phyloP scores from a whole-genome alignment of 1,140 invertebrate species.

The Camponotus floridanus region DNA sequence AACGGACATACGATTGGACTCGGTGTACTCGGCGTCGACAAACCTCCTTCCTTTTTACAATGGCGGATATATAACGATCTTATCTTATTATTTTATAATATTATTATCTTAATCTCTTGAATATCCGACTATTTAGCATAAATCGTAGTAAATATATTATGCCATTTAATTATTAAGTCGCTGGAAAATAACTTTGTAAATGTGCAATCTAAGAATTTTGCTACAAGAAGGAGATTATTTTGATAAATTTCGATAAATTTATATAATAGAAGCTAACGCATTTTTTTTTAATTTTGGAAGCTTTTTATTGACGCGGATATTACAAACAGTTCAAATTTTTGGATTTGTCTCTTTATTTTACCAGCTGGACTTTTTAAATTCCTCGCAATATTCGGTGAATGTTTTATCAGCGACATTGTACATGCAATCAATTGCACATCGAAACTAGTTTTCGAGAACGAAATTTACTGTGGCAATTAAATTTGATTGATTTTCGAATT shows the following conservation, averaged over 20 bases:
- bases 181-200: background rate
- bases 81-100: background rate
- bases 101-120: conserved; percentile 12
- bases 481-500: conserved; percentile 22
- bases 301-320: background rate
- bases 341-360: background rate
- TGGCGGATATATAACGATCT: background rate
- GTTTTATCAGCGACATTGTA: background rate
- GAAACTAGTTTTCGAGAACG: background rate
- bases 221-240: background rate
- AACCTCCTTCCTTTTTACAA: background rate
- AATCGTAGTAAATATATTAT: conserved; percentile 24
- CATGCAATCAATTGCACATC: background rate
- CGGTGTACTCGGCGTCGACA: background rate
- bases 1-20: background rate
- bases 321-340: background rate
- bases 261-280: background rate
- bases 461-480: conserved; percentile 2
- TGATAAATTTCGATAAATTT: background rate
- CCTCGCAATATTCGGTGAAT: background rate
- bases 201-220: background rate
- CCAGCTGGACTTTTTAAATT: background rate
- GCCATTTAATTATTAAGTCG: conserved; percentile 24
- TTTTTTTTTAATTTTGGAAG: background rate
- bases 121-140: conserved; percentile 1